These are phyloP conservation scores for Hoplostethus mediterraneus DNA, from an alignment of 2,797 vertebrate genomes.

Conservation along the genomic window DNA sequence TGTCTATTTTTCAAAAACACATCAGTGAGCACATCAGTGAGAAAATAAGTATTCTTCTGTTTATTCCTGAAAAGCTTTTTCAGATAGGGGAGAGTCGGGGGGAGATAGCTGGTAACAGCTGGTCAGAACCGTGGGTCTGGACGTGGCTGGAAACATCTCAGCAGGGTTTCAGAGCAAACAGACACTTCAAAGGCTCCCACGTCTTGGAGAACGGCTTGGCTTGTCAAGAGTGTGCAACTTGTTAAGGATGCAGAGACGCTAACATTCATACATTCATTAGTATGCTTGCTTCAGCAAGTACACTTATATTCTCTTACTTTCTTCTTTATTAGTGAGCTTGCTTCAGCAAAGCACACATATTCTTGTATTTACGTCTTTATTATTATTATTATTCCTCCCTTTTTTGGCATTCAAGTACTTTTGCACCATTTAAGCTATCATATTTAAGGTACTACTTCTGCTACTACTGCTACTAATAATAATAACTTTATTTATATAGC, in stretches of 20 bases:
- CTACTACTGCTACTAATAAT: too few relatives aligned
- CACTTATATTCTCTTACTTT: too few relatives aligned
- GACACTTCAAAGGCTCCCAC: slow-evolving; percentile 56
- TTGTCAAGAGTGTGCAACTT: slow-evolving; percentile 35
- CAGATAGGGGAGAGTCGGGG: not conserved
- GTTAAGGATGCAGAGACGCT: slow-evolving; percentile 23
- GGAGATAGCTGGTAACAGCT: slow-evolving; percentile 11
- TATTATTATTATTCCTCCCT: too few relatives aligned
- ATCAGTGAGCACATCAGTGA: not conserved
- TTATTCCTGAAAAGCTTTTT: not conserved
- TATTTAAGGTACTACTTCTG: too few relatives aligned
- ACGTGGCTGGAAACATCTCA: slow-evolving; percentile 38
- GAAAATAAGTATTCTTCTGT: not conserved
- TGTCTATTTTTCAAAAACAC: not conserved
- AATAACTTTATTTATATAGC: too few relatives aligned
- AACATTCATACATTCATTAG: too few relatives aligned
- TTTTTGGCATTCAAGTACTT: too few relatives aligned
- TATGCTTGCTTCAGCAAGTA: too few relatives aligned
- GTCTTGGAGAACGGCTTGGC: slow-evolving; percentile 34
- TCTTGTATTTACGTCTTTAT: too few relatives aligned
- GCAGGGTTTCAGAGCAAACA: slow-evolving; percentile 61
- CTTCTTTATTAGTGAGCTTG: too few relatives aligned
- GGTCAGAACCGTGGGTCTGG: not conserved
- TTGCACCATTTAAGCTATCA: too few relatives aligned
- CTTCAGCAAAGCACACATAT: too few relatives aligned